phyloP scores from a whole-genome alignment of 2,888 invertebrate genomes.

The Lasioglossum leucozonium region DNA sequence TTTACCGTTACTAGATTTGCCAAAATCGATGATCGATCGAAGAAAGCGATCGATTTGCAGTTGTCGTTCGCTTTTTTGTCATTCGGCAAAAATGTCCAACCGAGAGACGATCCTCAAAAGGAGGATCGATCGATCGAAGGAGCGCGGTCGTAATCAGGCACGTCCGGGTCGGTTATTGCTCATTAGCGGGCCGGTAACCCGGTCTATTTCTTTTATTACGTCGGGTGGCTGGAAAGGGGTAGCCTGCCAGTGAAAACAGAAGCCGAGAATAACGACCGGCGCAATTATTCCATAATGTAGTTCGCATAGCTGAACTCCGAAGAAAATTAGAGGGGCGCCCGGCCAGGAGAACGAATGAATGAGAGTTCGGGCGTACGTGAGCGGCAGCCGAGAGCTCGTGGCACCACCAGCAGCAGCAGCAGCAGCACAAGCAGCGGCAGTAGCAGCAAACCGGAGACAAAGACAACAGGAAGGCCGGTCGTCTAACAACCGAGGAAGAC shows the following conservation, averaged over 20 bases:
- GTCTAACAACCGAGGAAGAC: slow-evolving; percentile 52
- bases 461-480: slow-evolving; percentile 39
- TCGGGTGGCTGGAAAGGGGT: slow-evolving; percentile 64
- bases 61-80: no score
- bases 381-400: slow-evolving; percentile 35
- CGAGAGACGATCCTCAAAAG: no score
- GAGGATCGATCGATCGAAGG: not conserved
- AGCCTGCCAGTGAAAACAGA: slow-evolving; percentile 70
- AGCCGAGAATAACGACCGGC: slow-evolving; percentile 74
- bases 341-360: slow-evolving; percentile 67
- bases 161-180: slow-evolving; percentile 1
- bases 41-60: no score
- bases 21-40: no score
- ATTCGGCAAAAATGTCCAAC: no score
- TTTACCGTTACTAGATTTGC: not conserved
- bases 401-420: not conserved
- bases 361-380: slow-evolving; percentile 72
- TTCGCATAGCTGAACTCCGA: slow-evolving; percentile 80
- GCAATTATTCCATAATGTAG: slow-evolving; percentile 82
- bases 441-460: slow-evolving; percentile 39
- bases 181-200: slow-evolving; percentile 19
- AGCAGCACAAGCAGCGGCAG: not conserved
- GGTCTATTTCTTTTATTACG: slow-evolving; percentile 63
- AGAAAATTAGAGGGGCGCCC: slow-evolving; percentile 80
- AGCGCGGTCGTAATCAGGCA: not conserved